Base-by-base conservation (phyloP, 2,113 vertebrate genomes). In the Seriola dumerili region DNA sequence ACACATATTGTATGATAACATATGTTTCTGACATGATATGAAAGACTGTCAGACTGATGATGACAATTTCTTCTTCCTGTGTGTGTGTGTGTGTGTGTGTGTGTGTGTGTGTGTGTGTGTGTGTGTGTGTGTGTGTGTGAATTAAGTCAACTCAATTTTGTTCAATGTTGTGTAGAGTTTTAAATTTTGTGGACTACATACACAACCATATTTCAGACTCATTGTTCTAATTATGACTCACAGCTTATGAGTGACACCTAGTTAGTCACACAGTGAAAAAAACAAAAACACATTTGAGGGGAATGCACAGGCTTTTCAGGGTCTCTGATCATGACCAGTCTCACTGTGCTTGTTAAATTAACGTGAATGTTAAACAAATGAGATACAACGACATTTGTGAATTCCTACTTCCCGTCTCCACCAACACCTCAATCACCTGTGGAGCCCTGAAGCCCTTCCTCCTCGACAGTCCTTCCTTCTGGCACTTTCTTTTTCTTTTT, bases 371-470 rank as follows among this genome's bases (percentile, higher is more conserved):
- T 34, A 62, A 83, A 78, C 63, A 42, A 77, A 75, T 13, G 0
- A 59, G 1, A 75, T 32, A 66, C 50, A 52, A 25, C 4, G 2
- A 67, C 38, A 72, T 61, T 67, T 85, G 40, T 36, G 38, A 70
- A 70, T 84, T 83, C 44, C 52, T 1, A 58, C 55, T 36, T 78
- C 55, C 69, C 14, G 29, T 79, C 64, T 82, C 54, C 69, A 55
- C 23, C n/a, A 5, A 46, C 40, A 25, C 66, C 66, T 64, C 6
- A 38, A 6, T 68, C 17, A 36, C 63, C 74, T 80, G 70, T 38
- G 44, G 69, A 72, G 61, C 78, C 42, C 55, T 44, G 4, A 70
- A 48, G 54, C 63, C 78, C 66, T 86, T 84, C 86, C 65, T 72
- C 68, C 65, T 14, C n/a, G 23, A 67, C 72, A 65, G 34, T 52